Conservation (phyloP, 2,797 vertebrate genomes). For the Rhabdophis nuchalis region DNA sequence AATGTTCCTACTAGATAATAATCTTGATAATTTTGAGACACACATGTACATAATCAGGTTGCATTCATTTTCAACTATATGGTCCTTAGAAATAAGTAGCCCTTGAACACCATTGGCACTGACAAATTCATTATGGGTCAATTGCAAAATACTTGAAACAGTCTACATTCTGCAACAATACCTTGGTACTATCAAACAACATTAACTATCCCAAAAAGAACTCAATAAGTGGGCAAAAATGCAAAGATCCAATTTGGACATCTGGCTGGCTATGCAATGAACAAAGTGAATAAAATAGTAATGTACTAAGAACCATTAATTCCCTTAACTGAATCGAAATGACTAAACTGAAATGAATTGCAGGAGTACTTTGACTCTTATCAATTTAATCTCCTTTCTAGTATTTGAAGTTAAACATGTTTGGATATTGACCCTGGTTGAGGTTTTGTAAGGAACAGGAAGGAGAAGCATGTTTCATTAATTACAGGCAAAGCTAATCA, state of each 20-base stretch:
- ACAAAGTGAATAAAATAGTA: neutral
- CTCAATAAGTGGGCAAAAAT: neutral
- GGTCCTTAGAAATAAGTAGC: neutral
- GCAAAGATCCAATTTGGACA: neutral
- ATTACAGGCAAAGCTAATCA: neutral
- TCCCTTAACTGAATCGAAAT: neutral
- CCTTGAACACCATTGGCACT: neutral
- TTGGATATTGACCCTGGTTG: neutral
- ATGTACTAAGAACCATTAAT: neutral
- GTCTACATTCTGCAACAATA: neutral
- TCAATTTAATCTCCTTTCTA: neutral
- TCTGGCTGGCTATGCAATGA: neutral
- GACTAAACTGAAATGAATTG: neutral
- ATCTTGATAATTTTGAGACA: no score
- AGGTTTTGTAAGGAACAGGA: neutral
- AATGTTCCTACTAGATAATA: neutral
- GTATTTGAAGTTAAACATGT: neutral
- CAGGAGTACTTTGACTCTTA: neutral
- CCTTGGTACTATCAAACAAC: neutral
- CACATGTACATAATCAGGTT: neutral
- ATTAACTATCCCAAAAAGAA: neutral
- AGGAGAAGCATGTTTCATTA: neutral
- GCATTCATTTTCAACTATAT: neutral
- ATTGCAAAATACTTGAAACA: neutral
- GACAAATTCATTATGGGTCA: neutral